Conservation (phyloP, 2,888 invertebrate species). For the Bimastos eiseni region DNA sequence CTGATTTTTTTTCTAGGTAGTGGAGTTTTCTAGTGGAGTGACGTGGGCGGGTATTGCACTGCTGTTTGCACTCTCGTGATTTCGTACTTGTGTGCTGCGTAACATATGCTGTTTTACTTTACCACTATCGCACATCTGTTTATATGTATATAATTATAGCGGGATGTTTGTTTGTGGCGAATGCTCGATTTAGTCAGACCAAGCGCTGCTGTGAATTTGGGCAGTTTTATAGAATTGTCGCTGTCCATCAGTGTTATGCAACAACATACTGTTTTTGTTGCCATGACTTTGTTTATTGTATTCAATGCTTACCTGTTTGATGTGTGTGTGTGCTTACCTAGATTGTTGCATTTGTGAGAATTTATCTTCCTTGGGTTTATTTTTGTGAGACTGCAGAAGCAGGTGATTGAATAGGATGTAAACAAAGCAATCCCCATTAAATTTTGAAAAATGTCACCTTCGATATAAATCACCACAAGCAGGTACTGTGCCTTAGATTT, state of each 20-base stretch:
- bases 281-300: neutral
- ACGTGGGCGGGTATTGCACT: neutral
- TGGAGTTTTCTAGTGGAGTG: neutral
- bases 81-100: neutral
- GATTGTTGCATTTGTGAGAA: neutral
- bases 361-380: neutral
- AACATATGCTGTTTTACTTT: neutral
- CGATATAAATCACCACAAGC: neutral
- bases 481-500: slow-evolving; percentile 6
- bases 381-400: neutral
- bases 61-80: slow-evolving; percentile 13
- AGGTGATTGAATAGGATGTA: neutral
- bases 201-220: neutral
- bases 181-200: neutral
- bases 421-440: slow-evolving; percentile 2
- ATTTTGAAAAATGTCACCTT: neutral
- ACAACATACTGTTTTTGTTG: neutral
- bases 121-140: neutral
- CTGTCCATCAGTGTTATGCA: neutral
- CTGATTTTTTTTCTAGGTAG: neutral
- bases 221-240: neutral
- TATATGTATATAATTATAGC: neutral
- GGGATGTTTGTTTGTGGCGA: neutral
- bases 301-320: neutral
- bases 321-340: neutral